Base-by-base conservation (phyloP, 2,888 invertebrate species). In the Sphinx pinastri region DNA sequence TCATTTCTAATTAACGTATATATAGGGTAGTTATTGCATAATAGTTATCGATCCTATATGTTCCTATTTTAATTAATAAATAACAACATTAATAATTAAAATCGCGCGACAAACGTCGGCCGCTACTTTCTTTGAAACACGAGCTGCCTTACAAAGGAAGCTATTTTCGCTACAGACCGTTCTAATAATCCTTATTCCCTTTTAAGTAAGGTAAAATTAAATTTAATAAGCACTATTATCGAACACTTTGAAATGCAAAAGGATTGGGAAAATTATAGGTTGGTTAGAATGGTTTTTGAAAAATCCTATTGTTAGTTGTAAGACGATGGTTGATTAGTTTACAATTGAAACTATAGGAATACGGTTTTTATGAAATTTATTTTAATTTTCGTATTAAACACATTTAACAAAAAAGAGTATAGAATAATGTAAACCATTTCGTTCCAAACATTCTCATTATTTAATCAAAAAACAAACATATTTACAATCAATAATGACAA, bases 71-170 rank as follows among this genome's bases (percentile, higher is more conserved):
- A 63, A 19, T 49, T 16, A 63, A 63, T 49, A 19, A 47, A 63
- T 63, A 19, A 63, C 2, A 0, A 45, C 47, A 47, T 63, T 55
- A 63, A 63, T 63, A 63, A 63, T 63, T 63, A 19, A 63, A 19
- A 47, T 63, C 47, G 19, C 63, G 49, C 19, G 49, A 49, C 49
- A 25, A 11, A 7, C 47, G 11, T 19, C 13, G 47, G 19, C 63
- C 7, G 49, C 19, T 49, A 49, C 19, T 47, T 63, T 63, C 49
- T 63, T 63, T 63, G 63, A 63, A 63, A 49, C 16, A 63, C 63
- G 49, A 16, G n/a, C n/a, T 47, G 47, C 49, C 25, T 57, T 3
- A 63, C 63, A 63, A 63, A 63, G 63, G 49, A 63, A 63, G 49
- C 49, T 63, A 63, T 63, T 63, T 63, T 63, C 38, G 31, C 14